Evolutionary conservation across 2,113 vertebrate species (phyloP).

Genomic region (Orthonyx spaldingii): DNA sequence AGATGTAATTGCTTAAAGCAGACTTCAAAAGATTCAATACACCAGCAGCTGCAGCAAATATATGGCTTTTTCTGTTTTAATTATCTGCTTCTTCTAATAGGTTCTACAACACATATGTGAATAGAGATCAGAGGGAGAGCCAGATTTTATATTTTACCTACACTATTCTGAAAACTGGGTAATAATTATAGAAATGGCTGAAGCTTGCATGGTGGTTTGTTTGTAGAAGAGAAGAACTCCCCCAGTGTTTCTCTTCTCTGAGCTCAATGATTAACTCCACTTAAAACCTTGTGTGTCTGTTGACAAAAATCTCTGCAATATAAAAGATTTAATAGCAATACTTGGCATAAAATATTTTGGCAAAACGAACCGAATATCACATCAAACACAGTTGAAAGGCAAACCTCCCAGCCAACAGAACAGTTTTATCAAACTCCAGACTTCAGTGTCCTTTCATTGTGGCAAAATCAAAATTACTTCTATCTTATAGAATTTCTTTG

Average conservation of each 20-base stretch:
- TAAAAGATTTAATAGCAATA: slow-evolving; percentile 46
- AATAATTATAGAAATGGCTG: slow-evolving; percentile 24
- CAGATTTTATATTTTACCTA: slow-evolving; percentile 41
- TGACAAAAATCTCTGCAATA: slow-evolving; percentile 47
- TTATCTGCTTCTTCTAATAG: slow-evolving; percentile 30
- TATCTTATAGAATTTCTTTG: not conserved
- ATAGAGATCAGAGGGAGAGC: slow-evolving; percentile 37
- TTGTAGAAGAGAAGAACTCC: slow-evolving; percentile 9
- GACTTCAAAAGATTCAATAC: slow-evolving; percentile 51
- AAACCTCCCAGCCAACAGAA: not conserved
- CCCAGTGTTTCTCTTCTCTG: slow-evolving; percentile 18
- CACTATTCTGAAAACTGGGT: slow-evolving; percentile 13
- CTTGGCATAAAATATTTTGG: slow-evolving; percentile 35
- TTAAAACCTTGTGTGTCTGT: slow-evolving; percentile 27
- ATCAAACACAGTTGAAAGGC: slow-evolving; percentile 23
- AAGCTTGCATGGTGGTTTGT: slow-evolving; percentile 6
- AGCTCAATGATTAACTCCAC: slow-evolving; percentile 52
- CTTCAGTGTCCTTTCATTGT: not conserved
- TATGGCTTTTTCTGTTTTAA: not conserved
- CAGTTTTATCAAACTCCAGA: slow-evolving; percentile 47
- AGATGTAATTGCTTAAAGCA: slow-evolving; percentile 44
- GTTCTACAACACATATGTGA: slow-evolving; percentile 34
- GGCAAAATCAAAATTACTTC: slow-evolving; percentile 15
- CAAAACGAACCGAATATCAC: slow-evolving; percentile 2
- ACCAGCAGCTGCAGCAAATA: slow-evolving; percentile 36